A percentile compares a stretch with the other conserved stretches of the same genome.
phyloP scores from a whole-genome alignment of 53 echinoderm and acorn worm genomes.

The Crossaster papposus region DNA sequence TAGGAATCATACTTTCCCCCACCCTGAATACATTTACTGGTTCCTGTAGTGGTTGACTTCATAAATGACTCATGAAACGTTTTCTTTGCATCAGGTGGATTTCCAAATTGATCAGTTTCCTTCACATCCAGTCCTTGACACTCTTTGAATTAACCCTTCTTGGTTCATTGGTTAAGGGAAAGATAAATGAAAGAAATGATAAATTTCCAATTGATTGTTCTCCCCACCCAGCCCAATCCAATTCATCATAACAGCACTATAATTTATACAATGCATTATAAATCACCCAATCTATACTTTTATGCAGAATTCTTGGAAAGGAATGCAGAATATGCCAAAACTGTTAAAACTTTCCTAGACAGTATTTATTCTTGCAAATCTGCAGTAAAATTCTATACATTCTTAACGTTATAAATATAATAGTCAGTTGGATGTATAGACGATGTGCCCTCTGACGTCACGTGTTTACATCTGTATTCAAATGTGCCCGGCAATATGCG shows the following conservation, averaged over 20 bases:
- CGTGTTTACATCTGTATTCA: too few species aligned
- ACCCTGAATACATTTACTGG: too few species aligned
- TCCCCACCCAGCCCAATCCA: background rate
- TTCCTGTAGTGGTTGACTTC: background rate
- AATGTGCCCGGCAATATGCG: too few species aligned
- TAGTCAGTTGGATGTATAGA: background rate
- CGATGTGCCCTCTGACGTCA: too few species aligned
- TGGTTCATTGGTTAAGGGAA: background rate
- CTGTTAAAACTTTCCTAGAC: background rate
- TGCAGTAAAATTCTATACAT: background rate
- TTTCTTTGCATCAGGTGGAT: background rate
- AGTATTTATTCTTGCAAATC: background rate
- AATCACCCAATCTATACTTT: background rate
- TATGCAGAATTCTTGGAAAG: background rate
- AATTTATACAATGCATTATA: background rate
- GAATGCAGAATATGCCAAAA: slow-evolving; percentile 31
- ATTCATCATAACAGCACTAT: background rate
- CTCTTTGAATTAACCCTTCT: background rate
- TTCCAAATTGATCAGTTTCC: slow-evolving; percentile 18
- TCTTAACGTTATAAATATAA: background rate
- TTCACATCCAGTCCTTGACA: slow-evolving; percentile 32
- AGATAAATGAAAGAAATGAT: slow-evolving; percentile 3
- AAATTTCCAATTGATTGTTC: too few species aligned
- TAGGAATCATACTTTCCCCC: background rate
- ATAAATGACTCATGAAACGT: background rate